Base-by-base conservation (phyloP, 2,113 vertebrate genomes). In the Lates calcarifer region DNA sequence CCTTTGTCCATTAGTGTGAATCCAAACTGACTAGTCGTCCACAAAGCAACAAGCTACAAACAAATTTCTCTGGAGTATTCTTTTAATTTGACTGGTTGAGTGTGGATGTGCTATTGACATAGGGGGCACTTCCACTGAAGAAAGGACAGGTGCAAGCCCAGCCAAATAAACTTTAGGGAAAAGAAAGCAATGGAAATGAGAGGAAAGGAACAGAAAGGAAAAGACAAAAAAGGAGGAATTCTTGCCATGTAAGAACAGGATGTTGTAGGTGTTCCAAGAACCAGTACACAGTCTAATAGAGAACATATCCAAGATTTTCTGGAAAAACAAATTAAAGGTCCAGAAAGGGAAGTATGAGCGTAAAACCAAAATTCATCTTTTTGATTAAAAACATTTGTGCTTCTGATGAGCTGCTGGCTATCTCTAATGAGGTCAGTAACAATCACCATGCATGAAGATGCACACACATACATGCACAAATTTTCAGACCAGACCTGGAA, bases 281-380 rank as follows among this genome's bases (percentile, higher is more conserved):
- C 18, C 39, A 75, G 73, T 39, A 55, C 18, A 7, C 33, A 56
- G 5, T 49, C 49, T 78, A 69, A 84, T 60, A 39, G n/a, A 73
- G 41, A 87, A 81, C 68, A 87, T 64, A 39, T 51, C n/a, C 33
- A 20, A 37, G 20, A 68, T 58, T 75, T 74, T 66, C 43, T 64
- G 26, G 72, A 78, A 70, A 57, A 78, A 77, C 26, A 43, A 84
- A 82, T 79, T 28, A 26, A 74, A 26, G 67, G 12, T 24, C 9
- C 2, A 11, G 53, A 71, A 79, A 55, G 58, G 51, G 58, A 72
- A 51, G 53, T 13, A 74, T 69, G 56, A 67, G 57, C 28, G 33
- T 5, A 53, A 78, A 77, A 74, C 75, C 33, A 20, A 69, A 58
- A 64, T 15, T 35, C 18, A n/a, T 81, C 55, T 24, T 31, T 74